Percentiles rank a stretch among this genome's conserved stretches.
Evolutionary conservation across 2,797 vertebrate genomes (phyloP).

Genomic region (Salarias fasciatus): DNA sequence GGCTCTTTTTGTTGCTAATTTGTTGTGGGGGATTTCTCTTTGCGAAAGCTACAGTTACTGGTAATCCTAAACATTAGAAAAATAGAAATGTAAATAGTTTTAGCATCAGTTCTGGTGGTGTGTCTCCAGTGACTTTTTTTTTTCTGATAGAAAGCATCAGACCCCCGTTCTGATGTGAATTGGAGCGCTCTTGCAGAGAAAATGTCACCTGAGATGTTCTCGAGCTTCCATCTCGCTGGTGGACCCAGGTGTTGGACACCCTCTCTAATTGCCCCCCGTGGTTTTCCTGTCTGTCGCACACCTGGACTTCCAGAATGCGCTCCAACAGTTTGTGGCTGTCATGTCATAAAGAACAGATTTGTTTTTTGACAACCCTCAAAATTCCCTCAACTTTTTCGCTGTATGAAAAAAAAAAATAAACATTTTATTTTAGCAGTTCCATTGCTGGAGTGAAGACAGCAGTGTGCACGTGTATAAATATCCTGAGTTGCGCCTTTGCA

Average conservation of each 20-base stretch:
- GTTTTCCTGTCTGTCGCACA: constrained; percentile 52
- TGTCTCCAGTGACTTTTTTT: constrained; percentile 1
- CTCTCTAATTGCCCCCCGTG: constrained; percentile 60
- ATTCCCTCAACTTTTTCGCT: constrained; percentile 11
- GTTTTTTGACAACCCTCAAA: constrained; percentile 32
- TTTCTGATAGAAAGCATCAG: background rate
- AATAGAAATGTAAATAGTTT: background rate
- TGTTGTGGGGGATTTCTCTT: too few relatives aligned
- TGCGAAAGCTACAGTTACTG: background rate
- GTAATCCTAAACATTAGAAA: background rate
- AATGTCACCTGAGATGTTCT: constrained; percentile 47
- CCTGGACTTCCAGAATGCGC: constrained; percentile 50
- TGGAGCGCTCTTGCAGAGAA: constrained; percentile 18
- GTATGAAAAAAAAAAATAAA: constrained; percentile 9
- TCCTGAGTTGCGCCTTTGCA: too few relatives aligned
- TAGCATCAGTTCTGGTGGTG: background rate
- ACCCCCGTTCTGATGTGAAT: constrained; percentile 9
- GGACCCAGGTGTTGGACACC: constrained; percentile 66
- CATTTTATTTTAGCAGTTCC: background rate
- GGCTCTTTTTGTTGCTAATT: background rate
- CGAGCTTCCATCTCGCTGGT: constrained; percentile 26
- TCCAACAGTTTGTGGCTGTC: constrained; percentile 28
- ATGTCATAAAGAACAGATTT: constrained; percentile 37
- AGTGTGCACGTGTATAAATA: too few relatives aligned
- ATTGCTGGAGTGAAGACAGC: background rate